These are phyloP conservation scores for Psophia crepitans DNA, from an alignment of 2,113 vertebrate species.

Conservation along the genomic window DNA sequence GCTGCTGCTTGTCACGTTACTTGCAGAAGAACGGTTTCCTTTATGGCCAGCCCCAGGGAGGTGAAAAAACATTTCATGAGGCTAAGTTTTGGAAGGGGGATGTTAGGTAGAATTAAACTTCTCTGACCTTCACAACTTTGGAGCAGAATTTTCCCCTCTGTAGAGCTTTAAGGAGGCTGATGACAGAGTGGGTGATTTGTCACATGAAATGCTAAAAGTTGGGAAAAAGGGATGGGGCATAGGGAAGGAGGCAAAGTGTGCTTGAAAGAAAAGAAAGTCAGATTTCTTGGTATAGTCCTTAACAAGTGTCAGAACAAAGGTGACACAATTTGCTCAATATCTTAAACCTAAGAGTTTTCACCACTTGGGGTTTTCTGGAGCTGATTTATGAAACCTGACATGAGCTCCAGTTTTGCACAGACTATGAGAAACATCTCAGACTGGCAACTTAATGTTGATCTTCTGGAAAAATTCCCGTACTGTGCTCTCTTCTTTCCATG, in stretches of 20 bases:
- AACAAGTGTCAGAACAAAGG: background rate
- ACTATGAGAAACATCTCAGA: background rate
- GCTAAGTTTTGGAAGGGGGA: background rate
- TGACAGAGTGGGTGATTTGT: background rate
- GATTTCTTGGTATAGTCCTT: background rate
- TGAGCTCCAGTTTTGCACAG: background rate
- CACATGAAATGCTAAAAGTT: background rate
- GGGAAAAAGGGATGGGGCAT: background rate
- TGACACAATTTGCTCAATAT: background rate
- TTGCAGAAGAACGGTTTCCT: background rate
- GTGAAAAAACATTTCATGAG: background rate
- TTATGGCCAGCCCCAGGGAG: background rate
- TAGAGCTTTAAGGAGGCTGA: rapidly evolving
- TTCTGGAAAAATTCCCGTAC: background rate
- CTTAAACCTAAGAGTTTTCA: background rate
- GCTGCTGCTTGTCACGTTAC: background rate
- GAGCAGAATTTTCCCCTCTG: background rate
- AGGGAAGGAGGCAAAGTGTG: background rate
- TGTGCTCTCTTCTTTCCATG: background rate
- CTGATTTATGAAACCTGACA: background rate
- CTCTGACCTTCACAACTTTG: background rate
- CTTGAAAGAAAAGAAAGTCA: background rate
- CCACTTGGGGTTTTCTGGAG: background rate
- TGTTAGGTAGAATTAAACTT: background rate
- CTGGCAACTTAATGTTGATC: background rate